Base-by-base conservation (phyloP, 2,888 invertebrate genomes). In the Frankliniella fusca region DNA sequence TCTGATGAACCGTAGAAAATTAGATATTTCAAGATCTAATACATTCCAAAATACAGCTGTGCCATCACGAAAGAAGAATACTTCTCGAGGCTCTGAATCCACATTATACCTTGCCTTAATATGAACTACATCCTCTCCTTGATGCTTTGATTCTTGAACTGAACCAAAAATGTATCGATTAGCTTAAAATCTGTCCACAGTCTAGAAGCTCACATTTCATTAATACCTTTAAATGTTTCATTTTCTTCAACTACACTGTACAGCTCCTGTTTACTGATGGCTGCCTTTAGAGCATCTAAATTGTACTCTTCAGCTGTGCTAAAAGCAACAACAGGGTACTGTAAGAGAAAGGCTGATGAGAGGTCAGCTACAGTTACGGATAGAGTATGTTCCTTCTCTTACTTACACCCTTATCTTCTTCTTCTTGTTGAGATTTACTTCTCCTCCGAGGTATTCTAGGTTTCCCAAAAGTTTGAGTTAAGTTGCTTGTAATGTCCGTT, bases 11-110 rank as follows among this genome's bases (percentile, higher is more conserved):
- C 91, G 90, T 27, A 97, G 88, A 0, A 97, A 90, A 88, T 94
- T 95, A 84, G 91, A 91, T 65, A 93, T 92, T 87, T 97, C 97
- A 82, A 94, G 86, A 85, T 95, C 94, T 0, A 93, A 91, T 86
- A 95, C 92, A 88, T 97, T 97, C 97, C 97, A 97, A 88, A 97
- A 93, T 0, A 97, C 95, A 0, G 95, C 92, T 3, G 94, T 93
- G 0, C 98, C 98, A 88, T 97, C 97, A 61, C 95, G 91, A 87
- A 96, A 97, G 88, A 97, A 95, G 87, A 95, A 95, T 84, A 97
- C 94, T 88, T 97, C 96, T 12, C 97, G 89, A 0, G 93, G 92
- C 86, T 96, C 96, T 48, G 90, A 86, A 0, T 92, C 94, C 0
- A 96, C 91, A 83, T 92, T 91, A 88, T 97, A 97, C 85, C 95